Conservation (phyloP, 2,797 vertebrate species). For the Nyctibius grandis region DNA sequence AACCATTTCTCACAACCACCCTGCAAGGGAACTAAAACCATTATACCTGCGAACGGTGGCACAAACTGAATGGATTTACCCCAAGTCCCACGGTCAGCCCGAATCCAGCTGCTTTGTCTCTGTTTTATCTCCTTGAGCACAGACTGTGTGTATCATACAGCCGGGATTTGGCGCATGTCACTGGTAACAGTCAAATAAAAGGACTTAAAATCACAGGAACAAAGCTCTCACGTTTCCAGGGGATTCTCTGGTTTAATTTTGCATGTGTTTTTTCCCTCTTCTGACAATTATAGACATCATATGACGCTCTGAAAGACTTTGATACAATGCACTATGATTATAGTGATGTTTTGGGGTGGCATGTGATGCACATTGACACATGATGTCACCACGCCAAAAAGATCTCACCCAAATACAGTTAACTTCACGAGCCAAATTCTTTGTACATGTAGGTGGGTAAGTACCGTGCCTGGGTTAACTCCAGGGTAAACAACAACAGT, state of each 20-base stretch:
- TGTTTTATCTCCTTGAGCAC: not conserved
- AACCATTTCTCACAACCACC: not conserved
- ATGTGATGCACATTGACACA: not conserved
- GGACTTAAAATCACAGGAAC: not conserved
- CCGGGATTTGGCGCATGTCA: not conserved
- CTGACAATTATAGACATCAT: fast-evolving
- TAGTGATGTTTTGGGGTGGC: not conserved
- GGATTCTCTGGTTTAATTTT: not conserved
- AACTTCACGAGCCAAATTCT: not conserved
- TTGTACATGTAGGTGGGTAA: not conserved
- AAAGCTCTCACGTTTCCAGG: not conserved
- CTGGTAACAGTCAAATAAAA: not conserved
- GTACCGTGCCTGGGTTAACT: not conserved
- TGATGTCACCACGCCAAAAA: not conserved
- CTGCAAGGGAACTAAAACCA: not conserved
- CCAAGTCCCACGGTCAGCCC: not conserved
- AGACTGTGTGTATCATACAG: fast-evolving
- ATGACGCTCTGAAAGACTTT: not conserved
- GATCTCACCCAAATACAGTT: not conserved
- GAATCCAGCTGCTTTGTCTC: not conserved
- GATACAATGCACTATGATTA: fast-evolving
- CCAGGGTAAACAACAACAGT: not conserved
- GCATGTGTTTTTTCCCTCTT: fast-evolving
- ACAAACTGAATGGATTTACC: not conserved
- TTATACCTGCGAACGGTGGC: fast-evolving